Evolutionary conservation across 2,797 vertebrate species (phyloP).

Genomic region (Acanthiza pusilla): DNA sequence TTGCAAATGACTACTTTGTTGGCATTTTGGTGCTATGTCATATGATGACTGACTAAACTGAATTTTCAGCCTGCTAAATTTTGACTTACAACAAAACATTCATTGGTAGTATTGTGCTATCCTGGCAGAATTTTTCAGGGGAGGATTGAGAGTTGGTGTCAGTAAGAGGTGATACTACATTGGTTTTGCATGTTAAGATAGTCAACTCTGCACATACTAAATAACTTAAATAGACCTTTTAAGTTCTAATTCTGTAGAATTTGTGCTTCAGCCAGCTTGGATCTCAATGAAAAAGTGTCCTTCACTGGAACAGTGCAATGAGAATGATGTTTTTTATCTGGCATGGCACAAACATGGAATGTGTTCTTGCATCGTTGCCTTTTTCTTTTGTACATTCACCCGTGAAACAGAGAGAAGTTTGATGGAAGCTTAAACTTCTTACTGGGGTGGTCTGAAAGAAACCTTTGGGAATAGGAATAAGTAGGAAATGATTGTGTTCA

Average conservation of each 20-base stretch:
- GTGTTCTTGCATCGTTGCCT: neutral
- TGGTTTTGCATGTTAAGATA: neutral
- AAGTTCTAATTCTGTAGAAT: neutral
- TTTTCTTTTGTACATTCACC: neutral
- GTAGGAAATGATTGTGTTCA: neutral
- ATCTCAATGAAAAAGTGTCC: neutral
- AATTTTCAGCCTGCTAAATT: neutral
- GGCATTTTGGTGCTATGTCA: neutral
- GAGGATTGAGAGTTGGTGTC: neutral
- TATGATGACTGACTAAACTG: neutral
- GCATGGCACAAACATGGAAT: fast-evolving
- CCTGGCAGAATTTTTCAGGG: neutral
- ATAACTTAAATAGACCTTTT: neutral
- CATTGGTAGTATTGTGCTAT: neutral
- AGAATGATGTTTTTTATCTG: neutral
- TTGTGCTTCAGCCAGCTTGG: neutral
- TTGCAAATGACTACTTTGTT: neutral
- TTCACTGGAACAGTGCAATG: neutral
- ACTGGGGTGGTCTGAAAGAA: neutral
- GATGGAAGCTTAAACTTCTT: neutral
- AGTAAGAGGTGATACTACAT: neutral
- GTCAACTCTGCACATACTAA: neutral
- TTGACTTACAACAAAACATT: neutral
- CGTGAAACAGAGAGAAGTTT: neutral
- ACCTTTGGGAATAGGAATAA: neutral